Conservation (phyloP, 2,113 vertebrate species). For the Bothrops jararaca region DNA sequence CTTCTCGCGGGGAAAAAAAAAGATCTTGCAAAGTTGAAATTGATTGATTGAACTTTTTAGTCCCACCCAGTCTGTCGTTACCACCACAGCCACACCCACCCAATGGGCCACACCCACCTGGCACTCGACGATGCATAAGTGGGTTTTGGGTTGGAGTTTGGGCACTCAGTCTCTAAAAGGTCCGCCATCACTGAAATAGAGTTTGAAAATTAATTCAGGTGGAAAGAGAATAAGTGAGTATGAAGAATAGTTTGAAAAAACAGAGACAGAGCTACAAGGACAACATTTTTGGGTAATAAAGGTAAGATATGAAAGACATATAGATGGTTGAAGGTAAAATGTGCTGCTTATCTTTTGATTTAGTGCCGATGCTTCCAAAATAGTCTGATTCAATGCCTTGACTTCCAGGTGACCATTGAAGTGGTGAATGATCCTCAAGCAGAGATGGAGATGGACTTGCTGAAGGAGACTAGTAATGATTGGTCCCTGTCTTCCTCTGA, state of each 20-base stretch:
- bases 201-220: not conserved
- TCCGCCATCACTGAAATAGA: no score
- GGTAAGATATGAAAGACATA: not conserved
- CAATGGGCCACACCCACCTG: no score
- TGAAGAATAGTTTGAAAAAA: not conserved
- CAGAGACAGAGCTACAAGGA: not conserved
- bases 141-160: no score
- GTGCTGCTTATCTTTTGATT: not conserved
- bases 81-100: no score
- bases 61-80: no score
- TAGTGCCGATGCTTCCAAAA: not conserved
- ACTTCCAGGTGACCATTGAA: constrained; percentile 83
- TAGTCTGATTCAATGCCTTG: not conserved
- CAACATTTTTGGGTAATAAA: not conserved
- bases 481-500: constrained; percentile 78
- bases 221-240: not conserved
- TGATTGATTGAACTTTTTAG: no score
- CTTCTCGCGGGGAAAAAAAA: no score
- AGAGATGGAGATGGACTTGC: constrained; percentile 84
- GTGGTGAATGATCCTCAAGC: constrained; percentile 85
- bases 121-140: no score
- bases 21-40: no score
- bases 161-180: no score
- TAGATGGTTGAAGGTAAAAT: not conserved
- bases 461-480: constrained; percentile 76